Percentiles rank a stretch among this genome's conserved stretches.
Evolutionary conservation across 2,113 vertebrate species (phyloP).

Genomic region (Syrmaticus mikado): DNA sequence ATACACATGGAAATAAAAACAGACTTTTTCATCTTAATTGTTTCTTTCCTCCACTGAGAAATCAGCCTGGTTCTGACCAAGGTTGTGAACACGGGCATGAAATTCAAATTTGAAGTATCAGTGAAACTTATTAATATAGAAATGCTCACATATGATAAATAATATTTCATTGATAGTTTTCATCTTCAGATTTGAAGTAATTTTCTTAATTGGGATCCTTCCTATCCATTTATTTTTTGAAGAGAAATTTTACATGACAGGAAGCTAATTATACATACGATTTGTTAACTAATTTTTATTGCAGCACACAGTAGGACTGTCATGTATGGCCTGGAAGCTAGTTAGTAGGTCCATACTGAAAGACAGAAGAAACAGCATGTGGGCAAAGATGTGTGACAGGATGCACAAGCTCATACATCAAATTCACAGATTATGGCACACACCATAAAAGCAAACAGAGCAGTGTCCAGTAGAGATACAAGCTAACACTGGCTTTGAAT

Average conservation of each 20-base stretch:
- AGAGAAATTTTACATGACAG: not conserved
- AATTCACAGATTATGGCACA: not conserved
- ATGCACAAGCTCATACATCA: not conserved
- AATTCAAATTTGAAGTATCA: not conserved
- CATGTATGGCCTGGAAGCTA: not conserved
- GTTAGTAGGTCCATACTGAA: not conserved
- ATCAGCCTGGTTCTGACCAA: not conserved
- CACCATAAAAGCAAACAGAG: not conserved
- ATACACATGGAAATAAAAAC: not conserved
- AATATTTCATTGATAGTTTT: not conserved
- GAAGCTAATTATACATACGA: not conserved
- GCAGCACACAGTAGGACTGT: not conserved
- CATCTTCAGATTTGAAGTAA: not conserved
- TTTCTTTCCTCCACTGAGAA: not conserved
- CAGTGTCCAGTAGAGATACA: not conserved
- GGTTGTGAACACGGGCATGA: not conserved
- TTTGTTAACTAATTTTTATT: not conserved
- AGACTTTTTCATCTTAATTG: not conserved
- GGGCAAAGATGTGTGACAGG: not conserved
- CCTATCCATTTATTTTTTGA: not conserved
- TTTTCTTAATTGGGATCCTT: not conserved
- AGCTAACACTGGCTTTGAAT: not conserved
- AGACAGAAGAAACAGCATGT: not conserved
- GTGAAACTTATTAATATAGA: not conserved
- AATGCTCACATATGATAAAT: not conserved